phyloP scores from a whole-genome alignment of 1,140 invertebrate genomes.

The Oryzaephilus surinamensis region DNA sequence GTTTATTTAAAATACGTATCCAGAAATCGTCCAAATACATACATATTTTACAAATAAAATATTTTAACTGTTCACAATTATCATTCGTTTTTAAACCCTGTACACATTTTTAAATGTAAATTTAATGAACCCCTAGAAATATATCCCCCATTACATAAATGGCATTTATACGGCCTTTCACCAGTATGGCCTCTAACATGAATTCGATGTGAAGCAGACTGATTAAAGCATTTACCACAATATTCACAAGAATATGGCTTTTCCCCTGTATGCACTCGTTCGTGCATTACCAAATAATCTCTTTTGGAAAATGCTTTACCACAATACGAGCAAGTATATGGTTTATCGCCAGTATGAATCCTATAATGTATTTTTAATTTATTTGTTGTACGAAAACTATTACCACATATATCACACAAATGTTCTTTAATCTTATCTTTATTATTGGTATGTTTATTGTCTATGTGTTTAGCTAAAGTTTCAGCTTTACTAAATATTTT shows the following conservation, averaged over 20 bases:
- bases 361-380: constrained; percentile 50
- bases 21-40: background rate
- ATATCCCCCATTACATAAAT: constrained; percentile 23
- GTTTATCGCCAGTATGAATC: constrained; percentile 43
- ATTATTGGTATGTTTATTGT: too few species aligned
- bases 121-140: constrained; percentile 25
- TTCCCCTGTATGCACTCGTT: constrained; percentile 45
- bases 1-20: background rate
- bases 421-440: too few species aligned
- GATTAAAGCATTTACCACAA: constrained; percentile 43
- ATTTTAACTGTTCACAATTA: background rate
- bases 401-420: constrained; percentile 35
- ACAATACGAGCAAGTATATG: constrained; percentile 42
- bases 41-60: background rate
- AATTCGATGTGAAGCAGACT: constrained; percentile 35
- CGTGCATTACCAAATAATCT: constrained; percentile 46
- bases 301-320: constrained; percentile 43
- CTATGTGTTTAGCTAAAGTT: too few species aligned
- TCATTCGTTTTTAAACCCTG: too few species aligned
- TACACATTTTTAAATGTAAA: constrained; percentile 31
- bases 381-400: constrained; percentile 45
- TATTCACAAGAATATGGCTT: constrained; percentile 42
- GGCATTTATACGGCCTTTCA: constrained; percentile 29
- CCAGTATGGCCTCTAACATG: constrained; percentile 37
- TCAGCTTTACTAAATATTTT: too few species aligned